Evolutionary conservation across 2,797 vertebrate species (phyloP).

Genomic region (Oreochromis grahami): DNA sequence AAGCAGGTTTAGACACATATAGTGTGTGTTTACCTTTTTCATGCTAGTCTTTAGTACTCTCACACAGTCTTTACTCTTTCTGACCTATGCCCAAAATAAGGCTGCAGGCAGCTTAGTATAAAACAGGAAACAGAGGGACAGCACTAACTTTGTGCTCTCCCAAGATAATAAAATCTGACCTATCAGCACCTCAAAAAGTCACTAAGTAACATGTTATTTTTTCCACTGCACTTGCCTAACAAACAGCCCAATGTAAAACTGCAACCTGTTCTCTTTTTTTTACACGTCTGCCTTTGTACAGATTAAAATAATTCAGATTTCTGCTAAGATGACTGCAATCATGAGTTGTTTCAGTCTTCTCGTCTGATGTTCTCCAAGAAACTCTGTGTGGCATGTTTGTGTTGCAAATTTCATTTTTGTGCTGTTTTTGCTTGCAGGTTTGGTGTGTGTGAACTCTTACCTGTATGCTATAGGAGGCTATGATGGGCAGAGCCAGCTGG

Average conservation of each 20-base stretch:
- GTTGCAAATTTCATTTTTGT: neutral
- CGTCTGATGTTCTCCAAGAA: neutral
- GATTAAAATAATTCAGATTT: neutral
- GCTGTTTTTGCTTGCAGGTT: conserved; percentile 49
- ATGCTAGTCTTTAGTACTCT: neutral
- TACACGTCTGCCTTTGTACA: neutral
- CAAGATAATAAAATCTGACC: neutral
- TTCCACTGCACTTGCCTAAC: neutral
- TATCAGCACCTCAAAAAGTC: neutral
- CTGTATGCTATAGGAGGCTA: conserved; percentile 82
- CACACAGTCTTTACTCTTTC: neutral
- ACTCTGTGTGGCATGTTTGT: neutral
- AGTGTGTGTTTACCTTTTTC: neutral
- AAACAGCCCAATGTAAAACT: neutral
- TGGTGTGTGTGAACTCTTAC: conserved; percentile 73
- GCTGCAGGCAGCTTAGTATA: neutral
- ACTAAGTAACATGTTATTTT: neutral
- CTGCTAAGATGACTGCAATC: neutral
- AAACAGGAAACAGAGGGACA: neutral
- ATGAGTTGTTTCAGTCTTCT: neutral
- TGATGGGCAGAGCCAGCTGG: conserved; percentile 76
- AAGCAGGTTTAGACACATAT: neutral
- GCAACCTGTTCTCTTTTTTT: neutral
- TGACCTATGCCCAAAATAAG: neutral
- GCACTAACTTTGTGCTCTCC: neutral